phyloP scores from a whole-genome alignment of 2,113 vertebrate species.

The pig (Sus scrofa) region DNA sequence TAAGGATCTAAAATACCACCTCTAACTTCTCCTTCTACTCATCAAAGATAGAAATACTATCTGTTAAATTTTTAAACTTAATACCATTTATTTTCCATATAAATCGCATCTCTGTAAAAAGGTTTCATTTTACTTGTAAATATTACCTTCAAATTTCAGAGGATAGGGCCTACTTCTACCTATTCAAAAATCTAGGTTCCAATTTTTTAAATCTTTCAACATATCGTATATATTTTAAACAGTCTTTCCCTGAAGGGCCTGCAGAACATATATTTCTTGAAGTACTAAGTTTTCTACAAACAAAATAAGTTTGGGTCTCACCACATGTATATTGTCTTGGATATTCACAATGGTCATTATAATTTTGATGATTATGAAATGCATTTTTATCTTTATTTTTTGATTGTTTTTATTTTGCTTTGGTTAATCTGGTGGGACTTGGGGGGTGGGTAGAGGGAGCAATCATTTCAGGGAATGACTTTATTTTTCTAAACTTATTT shows the following conservation, averaged over 20 bases:
- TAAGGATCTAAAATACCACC: background rate
- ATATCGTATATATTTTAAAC: background rate
- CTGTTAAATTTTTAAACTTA: background rate
- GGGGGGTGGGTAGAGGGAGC: fast-evolving
- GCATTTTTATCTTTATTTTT: background rate
- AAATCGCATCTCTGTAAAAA: background rate
- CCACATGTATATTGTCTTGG: background rate
- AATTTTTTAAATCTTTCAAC: background rate
- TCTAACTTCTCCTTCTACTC: background rate
- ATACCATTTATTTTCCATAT: conserved; percentile 20
- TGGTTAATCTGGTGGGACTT: background rate
- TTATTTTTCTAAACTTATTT: background rate
- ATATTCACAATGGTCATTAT: background rate
- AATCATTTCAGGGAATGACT: background rate
- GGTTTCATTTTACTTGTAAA: conserved; percentile 54
- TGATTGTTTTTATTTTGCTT: background rate
- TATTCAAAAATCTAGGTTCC: conserved; percentile 23
- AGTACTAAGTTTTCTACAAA: background rate
- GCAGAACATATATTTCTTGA: background rate
- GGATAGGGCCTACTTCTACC: conserved; percentile 3
- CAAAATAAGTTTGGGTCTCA: background rate
- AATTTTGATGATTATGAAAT: conserved; percentile 26
- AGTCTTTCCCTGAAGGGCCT: background rate
- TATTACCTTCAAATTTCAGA: conserved; percentile 51
- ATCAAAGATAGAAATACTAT: background rate